phyloP scores from a whole-genome alignment of 2,888 invertebrate genomes.

The Hololepta plana region DNA sequence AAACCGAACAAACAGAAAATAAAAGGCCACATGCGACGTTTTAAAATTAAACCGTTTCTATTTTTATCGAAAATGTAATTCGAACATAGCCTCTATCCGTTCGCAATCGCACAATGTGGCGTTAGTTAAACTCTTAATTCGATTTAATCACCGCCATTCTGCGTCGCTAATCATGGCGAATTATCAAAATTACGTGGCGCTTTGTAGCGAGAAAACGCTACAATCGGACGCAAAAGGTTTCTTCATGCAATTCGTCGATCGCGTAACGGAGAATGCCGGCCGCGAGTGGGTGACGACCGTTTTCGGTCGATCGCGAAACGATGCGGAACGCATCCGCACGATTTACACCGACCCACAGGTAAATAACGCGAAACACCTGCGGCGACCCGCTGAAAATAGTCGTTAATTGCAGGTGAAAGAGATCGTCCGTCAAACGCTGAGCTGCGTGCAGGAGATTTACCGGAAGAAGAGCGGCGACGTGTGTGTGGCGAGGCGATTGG shows the following conservation, averaged over 20 bases:
- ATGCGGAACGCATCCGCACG: slow-evolving; percentile 37
- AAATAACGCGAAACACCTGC: slow-evolving; percentile 10
- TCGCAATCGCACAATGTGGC: too few species aligned
- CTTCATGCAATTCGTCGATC: slow-evolving; percentile 46
- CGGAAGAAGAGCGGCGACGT: slow-evolving; percentile 46
- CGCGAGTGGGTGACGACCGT: slow-evolving; percentile 38
- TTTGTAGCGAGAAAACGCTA: slow-evolving; percentile 58
- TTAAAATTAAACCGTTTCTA: too few species aligned
- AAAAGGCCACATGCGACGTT: too few species aligned
- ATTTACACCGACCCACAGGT: slow-evolving; percentile 35
- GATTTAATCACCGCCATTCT: too few species aligned
- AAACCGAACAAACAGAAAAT: too few species aligned
- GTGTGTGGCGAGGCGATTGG: slow-evolving; percentile 39
- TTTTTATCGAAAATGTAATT: too few species aligned
- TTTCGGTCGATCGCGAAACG: slow-evolving; percentile 38
- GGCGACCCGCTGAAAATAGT: neutral
- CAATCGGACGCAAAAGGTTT: slow-evolving; percentile 60
- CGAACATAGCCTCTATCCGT: too few species aligned
- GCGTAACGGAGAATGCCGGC: slow-evolving; percentile 34
- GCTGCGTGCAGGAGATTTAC: slow-evolving; percentile 46
- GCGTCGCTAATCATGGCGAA: too few species aligned
- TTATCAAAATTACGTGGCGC: slow-evolving; percentile 36
- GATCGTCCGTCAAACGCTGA: slow-evolving; percentile 36
- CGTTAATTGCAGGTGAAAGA: slow-evolving; percentile 17
- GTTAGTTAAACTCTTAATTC: too few species aligned